Conservation (phyloP, 2,888 invertebrate species). For the Acheta domesticus region DNA sequence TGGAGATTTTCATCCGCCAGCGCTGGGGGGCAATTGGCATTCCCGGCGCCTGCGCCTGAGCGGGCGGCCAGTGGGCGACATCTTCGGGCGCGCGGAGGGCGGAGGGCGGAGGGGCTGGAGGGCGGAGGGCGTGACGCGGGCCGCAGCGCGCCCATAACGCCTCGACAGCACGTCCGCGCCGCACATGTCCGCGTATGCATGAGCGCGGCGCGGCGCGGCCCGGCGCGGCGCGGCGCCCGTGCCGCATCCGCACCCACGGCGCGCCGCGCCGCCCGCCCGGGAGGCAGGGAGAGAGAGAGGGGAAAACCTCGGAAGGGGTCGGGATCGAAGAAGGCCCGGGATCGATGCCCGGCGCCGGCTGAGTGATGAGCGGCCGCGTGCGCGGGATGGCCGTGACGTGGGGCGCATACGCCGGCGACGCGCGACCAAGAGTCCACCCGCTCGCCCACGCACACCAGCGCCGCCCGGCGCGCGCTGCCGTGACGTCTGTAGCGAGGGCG, state of each 20-base stretch:
- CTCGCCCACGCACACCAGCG: neutral
- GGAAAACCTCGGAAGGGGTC: neutral
- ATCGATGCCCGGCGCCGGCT: too few relatives aligned
- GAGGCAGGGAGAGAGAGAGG: neutral
- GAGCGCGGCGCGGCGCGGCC: neutral
- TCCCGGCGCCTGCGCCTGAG: neutral
- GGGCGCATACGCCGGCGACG: neutral
- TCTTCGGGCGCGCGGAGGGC: too few relatives aligned
- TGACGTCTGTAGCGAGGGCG: too few relatives aligned
- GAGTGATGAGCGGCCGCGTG: neutral
- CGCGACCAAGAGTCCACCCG: neutral
- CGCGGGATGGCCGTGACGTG: constrained; percentile 1
- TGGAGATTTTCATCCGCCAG: too few relatives aligned
- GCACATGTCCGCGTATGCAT: neutral
- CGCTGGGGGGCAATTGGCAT: too few relatives aligned
- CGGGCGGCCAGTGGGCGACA: neutral
- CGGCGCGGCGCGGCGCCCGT: neutral
- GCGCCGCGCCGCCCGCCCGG: neutral
- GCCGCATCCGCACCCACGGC: neutral
- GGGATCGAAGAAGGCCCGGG: neutral
- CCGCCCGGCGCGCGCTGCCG: too few relatives aligned
- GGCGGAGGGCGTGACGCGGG: neutral
- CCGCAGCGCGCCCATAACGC: neutral
- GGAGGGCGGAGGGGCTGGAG: neutral
- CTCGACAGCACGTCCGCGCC: neutral